These are phyloP conservation scores for Varanus salvator DNA, from an alignment of 2,113 vertebrate genomes.

Conservation along the genomic window DNA sequence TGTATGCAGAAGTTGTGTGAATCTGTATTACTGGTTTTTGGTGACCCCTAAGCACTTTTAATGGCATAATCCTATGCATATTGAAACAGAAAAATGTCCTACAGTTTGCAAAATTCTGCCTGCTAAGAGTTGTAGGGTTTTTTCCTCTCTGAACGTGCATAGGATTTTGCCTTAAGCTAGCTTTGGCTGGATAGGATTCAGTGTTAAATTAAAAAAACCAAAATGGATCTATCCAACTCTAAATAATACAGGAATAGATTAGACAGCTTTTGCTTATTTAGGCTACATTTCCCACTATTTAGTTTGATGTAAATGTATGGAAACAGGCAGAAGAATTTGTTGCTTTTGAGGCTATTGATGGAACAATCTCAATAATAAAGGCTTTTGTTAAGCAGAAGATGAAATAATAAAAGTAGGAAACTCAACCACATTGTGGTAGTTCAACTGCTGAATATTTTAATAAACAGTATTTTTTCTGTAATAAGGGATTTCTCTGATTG, in stretches of 20 bases:
- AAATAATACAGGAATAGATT: background rate
- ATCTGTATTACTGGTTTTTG: background rate
- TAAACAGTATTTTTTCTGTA: background rate
- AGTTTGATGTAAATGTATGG: background rate
- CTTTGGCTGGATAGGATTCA: background rate
- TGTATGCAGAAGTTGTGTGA: background rate
- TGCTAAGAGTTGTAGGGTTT: too few relatives aligned
- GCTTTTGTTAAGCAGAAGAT: background rate
- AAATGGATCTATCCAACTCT: background rate
- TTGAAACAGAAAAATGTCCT: too few relatives aligned
- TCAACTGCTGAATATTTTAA: background rate
- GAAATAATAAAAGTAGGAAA: background rate
- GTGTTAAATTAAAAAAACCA: background rate
- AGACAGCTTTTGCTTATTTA: background rate
- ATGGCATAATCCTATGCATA: background rate
- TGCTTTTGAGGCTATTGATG: background rate
- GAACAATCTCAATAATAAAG: background rate
- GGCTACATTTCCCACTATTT: background rate
- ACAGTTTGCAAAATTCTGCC: too few relatives aligned
- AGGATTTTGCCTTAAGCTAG: background rate
- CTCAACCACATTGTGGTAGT: background rate
- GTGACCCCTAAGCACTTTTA: background rate
- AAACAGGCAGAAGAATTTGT: background rate
- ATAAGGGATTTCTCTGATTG: background rate
- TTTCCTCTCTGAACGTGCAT: too few relatives aligned